Percentiles rank a stretch among this genome's conserved stretches.
These are phyloP conservation scores for Pollachius pollachius DNA, from an alignment of 2,113 vertebrate genomes.

Conservation along the genomic window DNA sequence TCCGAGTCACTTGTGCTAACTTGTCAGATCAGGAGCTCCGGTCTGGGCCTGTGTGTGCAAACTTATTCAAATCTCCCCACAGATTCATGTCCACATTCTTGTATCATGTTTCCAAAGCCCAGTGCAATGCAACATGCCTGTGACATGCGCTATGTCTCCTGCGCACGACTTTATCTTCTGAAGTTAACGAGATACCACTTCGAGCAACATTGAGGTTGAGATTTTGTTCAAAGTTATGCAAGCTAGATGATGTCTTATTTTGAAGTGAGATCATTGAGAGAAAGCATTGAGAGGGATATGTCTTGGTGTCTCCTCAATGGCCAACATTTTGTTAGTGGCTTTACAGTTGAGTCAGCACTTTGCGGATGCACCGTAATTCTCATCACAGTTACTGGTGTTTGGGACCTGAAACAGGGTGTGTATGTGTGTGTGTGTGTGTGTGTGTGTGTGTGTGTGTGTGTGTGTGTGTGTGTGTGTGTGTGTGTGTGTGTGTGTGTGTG, in stretches of 20 bases:
- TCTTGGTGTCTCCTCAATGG: constrained; percentile 5
- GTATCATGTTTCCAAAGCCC: too few species aligned
- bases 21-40: too few species aligned
- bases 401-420: constrained; percentile 64
- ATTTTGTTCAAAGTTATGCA: neutral
- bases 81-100: too few species aligned
- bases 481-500: too few species aligned
- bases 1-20: too few species aligned
- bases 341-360: constrained; percentile 50
- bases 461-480: constrained; percentile 8
- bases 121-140: too few species aligned
- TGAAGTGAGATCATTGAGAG: neutral
- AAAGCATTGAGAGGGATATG: neutral
- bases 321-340: constrained; percentile 23
- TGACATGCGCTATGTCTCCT: too few species aligned
- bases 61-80: too few species aligned
- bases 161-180: neutral
- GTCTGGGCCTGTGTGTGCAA: too few species aligned
- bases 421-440: constrained; percentile 23
- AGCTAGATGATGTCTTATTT: neutral
- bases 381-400: constrained; percentile 32
- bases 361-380: constrained; percentile 51
- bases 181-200: neutral
- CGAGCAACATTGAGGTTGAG: neutral
- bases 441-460: constrained; percentile 48